phyloP scores from a whole-genome alignment of 1,140 invertebrate genomes.

The Phymorhynchus buccinoides region DNA sequence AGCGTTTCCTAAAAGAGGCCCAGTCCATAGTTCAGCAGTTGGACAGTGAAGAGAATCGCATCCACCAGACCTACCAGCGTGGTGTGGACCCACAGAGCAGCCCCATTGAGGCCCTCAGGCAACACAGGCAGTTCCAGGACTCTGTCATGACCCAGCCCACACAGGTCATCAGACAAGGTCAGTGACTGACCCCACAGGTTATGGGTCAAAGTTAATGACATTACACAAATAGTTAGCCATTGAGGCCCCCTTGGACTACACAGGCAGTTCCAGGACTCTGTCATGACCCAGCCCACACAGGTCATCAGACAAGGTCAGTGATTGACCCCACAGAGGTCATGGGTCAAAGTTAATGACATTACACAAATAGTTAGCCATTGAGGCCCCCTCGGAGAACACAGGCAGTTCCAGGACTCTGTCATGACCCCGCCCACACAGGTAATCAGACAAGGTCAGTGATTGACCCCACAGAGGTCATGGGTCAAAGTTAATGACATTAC shows the following conservation, averaged over 20 bases:
- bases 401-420: background rate
- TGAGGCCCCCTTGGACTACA: background rate
- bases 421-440: background rate
- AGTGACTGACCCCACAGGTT: background rate
- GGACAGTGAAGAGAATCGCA: conserved; percentile 63
- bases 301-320: conserved; percentile 18
- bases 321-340: background rate
- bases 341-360: background rate
- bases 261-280: background rate
- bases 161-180: conserved; percentile 62
- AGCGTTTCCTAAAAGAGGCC: conserved; percentile 68
- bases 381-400: background rate
- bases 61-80: conserved; percentile 49
- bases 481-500: background rate
- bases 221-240: background rate
- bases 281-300: background rate
- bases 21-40: conserved; percentile 61
- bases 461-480: background rate
- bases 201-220: background rate
- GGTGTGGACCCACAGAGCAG: conserved; percentile 57
- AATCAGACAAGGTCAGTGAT: conserved; percentile 4
- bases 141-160: conserved; percentile 62
- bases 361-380: background rate
- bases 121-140: conserved; percentile 63
- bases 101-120: conserved; percentile 62